phyloP scores from a whole-genome alignment of 2,113 vertebrate species.

The Dicrurus megarhynchus region DNA sequence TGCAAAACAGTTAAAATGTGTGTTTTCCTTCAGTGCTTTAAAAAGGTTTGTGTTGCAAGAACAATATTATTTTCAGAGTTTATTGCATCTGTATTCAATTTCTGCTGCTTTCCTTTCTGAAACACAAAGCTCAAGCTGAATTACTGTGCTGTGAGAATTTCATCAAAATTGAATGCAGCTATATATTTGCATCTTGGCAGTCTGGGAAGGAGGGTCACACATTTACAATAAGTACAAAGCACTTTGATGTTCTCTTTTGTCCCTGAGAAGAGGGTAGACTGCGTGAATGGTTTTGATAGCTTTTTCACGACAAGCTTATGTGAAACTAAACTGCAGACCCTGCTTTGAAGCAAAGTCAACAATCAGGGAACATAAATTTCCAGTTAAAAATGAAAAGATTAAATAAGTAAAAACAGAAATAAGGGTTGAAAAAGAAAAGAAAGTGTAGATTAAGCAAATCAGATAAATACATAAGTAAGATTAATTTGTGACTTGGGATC shows the following conservation, averaged over 20 bases:
- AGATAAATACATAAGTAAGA: slow-evolving; percentile 39
- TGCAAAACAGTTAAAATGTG: neutral
- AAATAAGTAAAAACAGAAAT: slow-evolving; percentile 34
- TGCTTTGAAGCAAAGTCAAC: neutral
- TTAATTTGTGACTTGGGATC: neutral
- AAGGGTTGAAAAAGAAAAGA: neutral
- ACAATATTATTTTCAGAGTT: neutral
- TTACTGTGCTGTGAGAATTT: neutral
- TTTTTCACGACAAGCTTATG: neutral
- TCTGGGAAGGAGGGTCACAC: neutral
- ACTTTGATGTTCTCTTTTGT: neutral
- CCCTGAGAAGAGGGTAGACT: neutral
- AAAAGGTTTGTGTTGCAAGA: neutral
- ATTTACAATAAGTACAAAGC: neutral
- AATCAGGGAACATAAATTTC: neutral
- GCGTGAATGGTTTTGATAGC: neutral
- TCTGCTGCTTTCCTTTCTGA: neutral
- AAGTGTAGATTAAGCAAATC: neutral
- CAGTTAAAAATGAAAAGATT: slow-evolving; percentile 13
- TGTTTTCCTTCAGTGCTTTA: neutral
- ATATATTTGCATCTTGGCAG: neutral
- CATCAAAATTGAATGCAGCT: neutral
- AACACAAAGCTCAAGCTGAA: neutral
- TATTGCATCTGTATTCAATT: slow-evolving; percentile 20
- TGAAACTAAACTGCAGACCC: neutral